A percentile compares a stretch with the other conserved stretches of the same genome.
phyloP scores from a whole-genome alignment of 2,888 invertebrate species.

The Drosophila neutralis region DNA sequence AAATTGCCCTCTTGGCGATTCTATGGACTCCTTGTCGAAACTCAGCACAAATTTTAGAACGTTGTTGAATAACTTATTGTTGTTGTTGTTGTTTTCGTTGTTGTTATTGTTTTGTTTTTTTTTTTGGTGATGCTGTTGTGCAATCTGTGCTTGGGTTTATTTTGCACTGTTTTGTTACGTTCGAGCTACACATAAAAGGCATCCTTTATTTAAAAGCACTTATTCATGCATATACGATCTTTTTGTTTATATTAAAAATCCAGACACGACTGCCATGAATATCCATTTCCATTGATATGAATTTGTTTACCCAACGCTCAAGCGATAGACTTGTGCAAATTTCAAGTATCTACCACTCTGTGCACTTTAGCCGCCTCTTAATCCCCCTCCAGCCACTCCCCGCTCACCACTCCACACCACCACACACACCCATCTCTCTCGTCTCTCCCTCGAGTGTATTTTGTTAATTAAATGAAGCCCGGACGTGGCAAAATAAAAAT shows the following conservation, averaged over 20 bases:
- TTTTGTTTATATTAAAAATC: conserved; percentile 60
- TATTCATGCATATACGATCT: conserved; percentile 68
- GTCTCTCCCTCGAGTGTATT: conserved; percentile 13
- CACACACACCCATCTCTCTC: background rate
- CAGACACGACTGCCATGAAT: conserved; percentile 29
- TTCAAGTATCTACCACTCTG: conserved; percentile 11
- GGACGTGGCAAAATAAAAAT: conserved; percentile 9
- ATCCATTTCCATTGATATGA: conserved; percentile 32
- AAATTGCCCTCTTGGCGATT: conserved; percentile 57
- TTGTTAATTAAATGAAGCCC: conserved; percentile 70
- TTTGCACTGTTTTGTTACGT: conserved; percentile 59
- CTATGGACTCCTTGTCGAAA: conserved; percentile 61
- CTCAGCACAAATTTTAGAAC: conserved; percentile 60
- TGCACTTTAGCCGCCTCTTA: conserved; percentile 14
- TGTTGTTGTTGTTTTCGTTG: conserved; percentile 37
- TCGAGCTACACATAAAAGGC: conserved; percentile 67
- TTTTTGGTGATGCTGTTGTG: conserved; percentile 36
- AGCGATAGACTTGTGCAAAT: conserved; percentile 13
- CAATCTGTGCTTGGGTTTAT: conserved; percentile 72
- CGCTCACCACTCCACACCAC: background rate
- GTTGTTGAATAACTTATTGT: conserved; percentile 64
- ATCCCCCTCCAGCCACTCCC: background rate
- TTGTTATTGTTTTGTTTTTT: conserved; percentile 28
- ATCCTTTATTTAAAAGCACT: conserved; percentile 70
- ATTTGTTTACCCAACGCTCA: conserved; percentile 40